Base-by-base conservation (phyloP, 2,113 vertebrate genomes). In the Uria lomvia region DNA sequence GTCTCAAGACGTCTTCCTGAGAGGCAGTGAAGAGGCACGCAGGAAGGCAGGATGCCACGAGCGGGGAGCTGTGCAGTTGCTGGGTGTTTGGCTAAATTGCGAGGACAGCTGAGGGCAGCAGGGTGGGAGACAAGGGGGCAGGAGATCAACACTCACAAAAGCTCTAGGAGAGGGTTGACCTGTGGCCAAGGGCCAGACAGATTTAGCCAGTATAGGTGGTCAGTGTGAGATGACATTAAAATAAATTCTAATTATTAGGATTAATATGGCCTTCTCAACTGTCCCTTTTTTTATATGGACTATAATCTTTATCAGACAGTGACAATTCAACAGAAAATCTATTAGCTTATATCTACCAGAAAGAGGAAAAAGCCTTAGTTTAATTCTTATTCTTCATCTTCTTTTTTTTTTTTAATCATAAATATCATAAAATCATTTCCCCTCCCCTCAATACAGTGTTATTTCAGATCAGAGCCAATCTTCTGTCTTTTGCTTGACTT, bases 41-140 rank as follows among this genome's bases (percentile, higher is more conserved):
- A 8, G 45, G 34, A 77, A 43, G 15, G 34, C 0, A 12, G 72
- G 32, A 21, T 1, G 3, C 15, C 8, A 13, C 0, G 1, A n/a
- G 16, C 0, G 0, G 68, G 20, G 29, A 40, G 15, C 30, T 1
- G 1, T n/a, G 12, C 1, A 1, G 16, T 14, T 65, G 19, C 42
- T 14, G 5, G 1, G 3, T 38, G 26, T 66, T 59, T 59, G 70
- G 12, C 9, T 53, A 34, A 42, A 5, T 53, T 53, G 7, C 0
- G 1, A 75, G 50, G 32, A 81, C 14, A 32, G 11, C 7, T 42
- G 43, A 43, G 40, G 32, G 14, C 27, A 94, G 34, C 0, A 0
- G 21, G 14, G 4, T 65, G 52, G 47, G n/a, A 75, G 4, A 34
- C 2, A 1, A 36, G 22, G 15, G 17, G 7, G 3, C 8, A 38